Conservation (phyloP, 1,140 invertebrate genomes). For the Rhagoletis zephyria region DNA sequence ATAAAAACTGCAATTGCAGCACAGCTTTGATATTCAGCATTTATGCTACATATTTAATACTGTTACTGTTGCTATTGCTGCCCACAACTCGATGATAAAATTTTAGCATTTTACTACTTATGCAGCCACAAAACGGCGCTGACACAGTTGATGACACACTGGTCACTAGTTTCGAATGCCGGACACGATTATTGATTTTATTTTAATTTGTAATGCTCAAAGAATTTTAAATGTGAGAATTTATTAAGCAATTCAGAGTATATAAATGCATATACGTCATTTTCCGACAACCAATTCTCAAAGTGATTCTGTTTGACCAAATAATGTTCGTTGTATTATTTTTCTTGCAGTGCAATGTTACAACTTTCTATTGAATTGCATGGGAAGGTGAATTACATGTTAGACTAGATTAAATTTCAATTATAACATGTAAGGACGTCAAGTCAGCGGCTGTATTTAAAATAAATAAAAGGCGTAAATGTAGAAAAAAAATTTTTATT, state of each 20-base stretch:
- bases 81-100: not conserved
- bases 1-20: not conserved
- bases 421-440: too few relatives aligned
- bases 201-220: constrained; percentile 3
- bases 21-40: not conserved
- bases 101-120: not conserved
- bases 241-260: not conserved
- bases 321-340: not conserved
- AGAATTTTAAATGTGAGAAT: constrained; percentile 34
- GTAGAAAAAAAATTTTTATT: too few relatives aligned
- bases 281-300: not conserved
- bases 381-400: not conserved
- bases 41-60: not conserved
- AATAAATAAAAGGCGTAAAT: too few relatives aligned
- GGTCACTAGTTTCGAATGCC: constrained; percentile 7
- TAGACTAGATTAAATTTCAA: not conserved
- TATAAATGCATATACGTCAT: too few relatives aligned
- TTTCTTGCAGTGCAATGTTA: not conserved
- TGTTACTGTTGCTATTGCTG: not conserved
- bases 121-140: not conserved
- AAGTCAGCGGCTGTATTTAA: too few relatives aligned
- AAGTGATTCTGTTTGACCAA: not conserved
- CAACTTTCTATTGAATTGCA: not conserved
- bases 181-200: constrained; percentile 1
- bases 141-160: constrained; percentile 15